phyloP scores from a whole-genome alignment of 2,888 invertebrate species.

The Sabellastarte sp. region DNA sequence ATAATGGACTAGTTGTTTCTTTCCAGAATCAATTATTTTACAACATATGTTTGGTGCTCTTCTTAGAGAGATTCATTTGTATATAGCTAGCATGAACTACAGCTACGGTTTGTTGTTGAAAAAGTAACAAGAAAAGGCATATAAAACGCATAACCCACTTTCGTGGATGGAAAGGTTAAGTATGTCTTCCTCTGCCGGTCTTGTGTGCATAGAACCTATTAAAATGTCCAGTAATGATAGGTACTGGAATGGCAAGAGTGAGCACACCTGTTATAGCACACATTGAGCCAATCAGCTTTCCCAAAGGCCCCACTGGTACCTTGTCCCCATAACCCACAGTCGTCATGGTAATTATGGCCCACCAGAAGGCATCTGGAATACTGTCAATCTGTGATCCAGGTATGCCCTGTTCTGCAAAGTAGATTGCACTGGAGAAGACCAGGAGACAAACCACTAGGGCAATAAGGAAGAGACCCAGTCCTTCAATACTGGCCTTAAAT shows the following conservation, averaged over 20 bases:
- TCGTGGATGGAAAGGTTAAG: too few relatives aligned
- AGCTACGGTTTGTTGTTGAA: too few relatives aligned
- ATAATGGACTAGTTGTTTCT: too few relatives aligned
- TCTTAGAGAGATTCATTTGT: too few relatives aligned
- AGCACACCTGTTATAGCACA: slow-evolving; percentile 61
- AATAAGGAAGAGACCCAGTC: slow-evolving; percentile 61
- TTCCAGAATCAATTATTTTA: too few relatives aligned
- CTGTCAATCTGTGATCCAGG: slow-evolving; percentile 54
- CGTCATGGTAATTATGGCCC: slow-evolving; percentile 59
- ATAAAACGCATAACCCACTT: too few relatives aligned
- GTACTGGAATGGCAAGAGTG: slow-evolving; percentile 61
- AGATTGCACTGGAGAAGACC: slow-evolving; percentile 62
- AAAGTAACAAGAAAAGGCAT: too few relatives aligned
- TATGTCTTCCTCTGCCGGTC: slow-evolving; percentile 29
- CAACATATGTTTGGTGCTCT: too few relatives aligned
- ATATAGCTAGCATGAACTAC: too few relatives aligned
- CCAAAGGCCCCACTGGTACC: slow-evolving; percentile 53
- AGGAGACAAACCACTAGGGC: slow-evolving; percentile 61
- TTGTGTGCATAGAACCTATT: slow-evolving; percentile 27
- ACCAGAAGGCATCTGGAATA: slow-evolving; percentile 60
- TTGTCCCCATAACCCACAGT: slow-evolving; percentile 59
- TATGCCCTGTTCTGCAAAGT: slow-evolving; percentile 61
- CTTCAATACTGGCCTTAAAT: slow-evolving; percentile 62
- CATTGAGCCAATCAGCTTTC: slow-evolving; percentile 54
- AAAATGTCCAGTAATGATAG: slow-evolving; percentile 62